phyloP scores from a whole-genome alignment of 1,140 invertebrate species.

The Dryas iulia region DNA sequence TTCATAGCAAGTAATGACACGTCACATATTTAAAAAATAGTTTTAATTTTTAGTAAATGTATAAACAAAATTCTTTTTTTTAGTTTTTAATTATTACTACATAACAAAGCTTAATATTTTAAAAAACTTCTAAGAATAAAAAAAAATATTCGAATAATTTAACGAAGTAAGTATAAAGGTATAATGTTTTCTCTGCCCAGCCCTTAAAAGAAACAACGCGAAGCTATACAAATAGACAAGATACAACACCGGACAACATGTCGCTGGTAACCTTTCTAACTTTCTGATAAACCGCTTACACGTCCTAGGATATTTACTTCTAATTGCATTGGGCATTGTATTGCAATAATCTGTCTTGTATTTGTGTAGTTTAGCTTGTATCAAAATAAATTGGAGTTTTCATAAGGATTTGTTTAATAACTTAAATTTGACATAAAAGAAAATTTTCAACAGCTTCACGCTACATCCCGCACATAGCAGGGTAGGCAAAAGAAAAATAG shows the following conservation, averaged over 20 bases:
- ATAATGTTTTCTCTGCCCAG: neutral
- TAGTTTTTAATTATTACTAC: too few relatives aligned
- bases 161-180: neutral
- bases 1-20: too few relatives aligned
- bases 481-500: too few relatives aligned
- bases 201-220: neutral
- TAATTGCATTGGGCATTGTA: slow-evolving; percentile 15
- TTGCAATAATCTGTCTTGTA: neutral
- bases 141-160: neutral
- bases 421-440: too few relatives aligned
- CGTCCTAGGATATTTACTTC: slow-evolving; percentile 21
- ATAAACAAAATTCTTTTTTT: neutral
- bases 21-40: too few relatives aligned
- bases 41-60: too few relatives aligned
- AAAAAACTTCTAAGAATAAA: too few relatives aligned
- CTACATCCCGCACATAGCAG: too few relatives aligned
- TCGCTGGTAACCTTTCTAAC: slow-evolving; percentile 38
- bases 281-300: slow-evolving; percentile 36
- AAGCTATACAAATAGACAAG: neutral
- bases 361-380: neutral
- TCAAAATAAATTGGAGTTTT: neutral
- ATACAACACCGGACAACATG: slow-evolving; percentile 32
- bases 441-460: too few relatives aligned
- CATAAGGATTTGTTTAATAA: too few relatives aligned
- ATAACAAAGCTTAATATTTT: too few relatives aligned